Evolutionary conservation across 2,113 vertebrate genomes (phyloP), one percentile per base, ranked within the genome.

Genomic region (Dissostichus mawsoni): DNA sequence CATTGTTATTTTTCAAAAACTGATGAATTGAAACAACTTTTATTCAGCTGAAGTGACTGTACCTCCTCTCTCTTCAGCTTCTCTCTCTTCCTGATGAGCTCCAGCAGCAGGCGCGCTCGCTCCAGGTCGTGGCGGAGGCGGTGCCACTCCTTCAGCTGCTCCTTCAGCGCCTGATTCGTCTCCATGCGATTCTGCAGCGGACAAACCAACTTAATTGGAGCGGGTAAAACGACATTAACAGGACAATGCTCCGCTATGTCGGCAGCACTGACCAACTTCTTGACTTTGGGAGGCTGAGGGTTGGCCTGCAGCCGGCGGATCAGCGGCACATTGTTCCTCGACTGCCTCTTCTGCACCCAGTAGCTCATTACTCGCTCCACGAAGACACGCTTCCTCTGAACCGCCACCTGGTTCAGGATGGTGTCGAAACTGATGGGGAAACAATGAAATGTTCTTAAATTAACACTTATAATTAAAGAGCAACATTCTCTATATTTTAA

Each of bases 1-100:
- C 36, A 41, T 41, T 8, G 8, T 41, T 41, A 41, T 29, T 3
- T 4, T 23, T 23, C 23, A 23, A 23, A 23, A 23, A 23, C 23
- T 23, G 2, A 23, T 23, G 23, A 23, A 23, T 23, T 36, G 33
- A 36, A 36, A 36, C 23, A 23, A 23, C 23, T 23, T 23, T 2
- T 29, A 29, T 29, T 29, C 29, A 29, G 6, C 11, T 8, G 14
- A 56, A 8, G 4, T 7, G 11, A 5, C 25, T 50, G 10, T 92
- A 99, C 98, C 98, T 99, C 96, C 84, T 98, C 98, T 68, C 98
- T 95, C 93, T 99, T 99, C 78, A 99, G 95, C 86, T 99, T 99
- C 90, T 99, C 98, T n/a, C 98, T 94, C 88, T 99, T 99, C 76
- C 98, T 95, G 91, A 99, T 97, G 48, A 99, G 97, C 91, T 99